These are phyloP conservation scores for Corythornis cristatus DNA, from an alignment of 2,113 vertebrate genomes.

Conservation along the genomic window DNA sequence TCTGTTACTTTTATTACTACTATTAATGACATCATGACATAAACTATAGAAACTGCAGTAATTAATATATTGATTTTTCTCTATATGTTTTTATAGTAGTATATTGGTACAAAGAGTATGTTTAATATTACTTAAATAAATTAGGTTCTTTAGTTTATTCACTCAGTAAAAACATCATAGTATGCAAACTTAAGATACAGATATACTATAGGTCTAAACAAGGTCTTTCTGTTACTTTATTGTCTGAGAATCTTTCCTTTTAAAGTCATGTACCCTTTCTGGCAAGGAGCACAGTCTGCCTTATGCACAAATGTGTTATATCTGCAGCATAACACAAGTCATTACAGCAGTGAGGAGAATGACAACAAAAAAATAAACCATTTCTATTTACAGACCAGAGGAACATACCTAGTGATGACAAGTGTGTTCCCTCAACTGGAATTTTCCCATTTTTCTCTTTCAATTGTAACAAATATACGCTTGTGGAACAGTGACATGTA, in stretches of 20 bases:
- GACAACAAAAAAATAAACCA: not conserved
- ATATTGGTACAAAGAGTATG: not conserved
- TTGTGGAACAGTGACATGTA: not conserved
- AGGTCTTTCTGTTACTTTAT: not conserved
- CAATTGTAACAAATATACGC: not conserved
- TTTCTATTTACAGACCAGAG: not conserved
- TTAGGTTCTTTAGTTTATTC: not conserved
- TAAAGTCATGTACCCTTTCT: not conserved
- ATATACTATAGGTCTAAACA: not conserved
- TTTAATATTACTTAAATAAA: not conserved
- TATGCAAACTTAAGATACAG: not conserved
- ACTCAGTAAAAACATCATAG: not conserved
- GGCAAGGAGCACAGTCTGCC: not conserved
- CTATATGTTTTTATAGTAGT: not conserved
- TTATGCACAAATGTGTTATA: not conserved
- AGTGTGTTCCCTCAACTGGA: not conserved
- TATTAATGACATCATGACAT: not conserved
- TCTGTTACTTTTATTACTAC: not conserved
- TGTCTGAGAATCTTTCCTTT: not conserved
- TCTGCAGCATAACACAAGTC: not conserved
- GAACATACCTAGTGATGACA: not conserved
- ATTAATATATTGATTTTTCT: not conserved
- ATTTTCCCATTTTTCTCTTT: constrained; percentile 2
- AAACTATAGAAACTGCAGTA: not conserved
- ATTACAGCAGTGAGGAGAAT: not conserved